phyloP scores from a whole-genome alignment of 2,797 vertebrate genomes.

The Decapterus maruadsi region DNA sequence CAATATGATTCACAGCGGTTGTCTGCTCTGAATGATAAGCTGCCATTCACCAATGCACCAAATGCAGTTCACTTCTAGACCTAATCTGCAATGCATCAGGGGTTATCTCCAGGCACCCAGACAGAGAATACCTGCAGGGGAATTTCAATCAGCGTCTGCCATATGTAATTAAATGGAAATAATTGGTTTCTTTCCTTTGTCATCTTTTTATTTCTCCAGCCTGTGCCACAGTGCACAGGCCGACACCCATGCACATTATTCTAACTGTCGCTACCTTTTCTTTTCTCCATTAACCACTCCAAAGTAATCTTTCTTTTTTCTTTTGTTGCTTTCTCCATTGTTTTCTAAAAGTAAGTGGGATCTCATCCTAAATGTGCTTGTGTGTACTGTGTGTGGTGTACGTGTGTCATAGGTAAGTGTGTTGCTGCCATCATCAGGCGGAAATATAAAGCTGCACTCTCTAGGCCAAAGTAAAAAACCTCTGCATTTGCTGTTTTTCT shows the following conservation, averaged over 20 bases:
- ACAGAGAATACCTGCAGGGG: slow-evolving; percentile 72
- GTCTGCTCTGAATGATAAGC: slow-evolving; percentile 72
- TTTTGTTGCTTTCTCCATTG: slow-evolving; percentile 79
- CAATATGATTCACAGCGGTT: slow-evolving; percentile 53
- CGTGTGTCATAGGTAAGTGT: slow-evolving; percentile 74
- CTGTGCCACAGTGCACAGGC: slow-evolving; percentile 24
- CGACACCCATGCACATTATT: slow-evolving; percentile 49
- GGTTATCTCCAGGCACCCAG: slow-evolving; percentile 79
- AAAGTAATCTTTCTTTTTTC: slow-evolving; percentile 78
- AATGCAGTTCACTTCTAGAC: slow-evolving; percentile 63
- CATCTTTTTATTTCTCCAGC: slow-evolving; percentile 60
- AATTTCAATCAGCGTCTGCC: slow-evolving; percentile 76
- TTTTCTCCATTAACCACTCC: slow-evolving; percentile 70
- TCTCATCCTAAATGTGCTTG: slow-evolving; percentile 64
- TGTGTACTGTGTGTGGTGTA: slow-evolving; percentile 57
- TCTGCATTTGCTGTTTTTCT: slow-evolving; percentile 19
- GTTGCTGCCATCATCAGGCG: slow-evolving; percentile 88
- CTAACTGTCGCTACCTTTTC: slow-evolving; percentile 46
- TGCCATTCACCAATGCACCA: slow-evolving; percentile 49
- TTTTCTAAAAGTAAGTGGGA: slow-evolving; percentile 83
- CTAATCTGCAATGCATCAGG: slow-evolving; percentile 81
- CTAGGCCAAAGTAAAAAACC: slow-evolving; percentile 2
- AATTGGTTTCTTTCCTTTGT: slow-evolving; percentile 77
- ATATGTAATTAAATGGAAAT: slow-evolving; percentile 82
- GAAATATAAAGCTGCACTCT: slow-evolving; percentile 66